Evolutionary conservation across 2,888 invertebrate species (phyloP), one percentile per base, ranked within the genome.

Genomic region (Plutella xylostella): DNA sequence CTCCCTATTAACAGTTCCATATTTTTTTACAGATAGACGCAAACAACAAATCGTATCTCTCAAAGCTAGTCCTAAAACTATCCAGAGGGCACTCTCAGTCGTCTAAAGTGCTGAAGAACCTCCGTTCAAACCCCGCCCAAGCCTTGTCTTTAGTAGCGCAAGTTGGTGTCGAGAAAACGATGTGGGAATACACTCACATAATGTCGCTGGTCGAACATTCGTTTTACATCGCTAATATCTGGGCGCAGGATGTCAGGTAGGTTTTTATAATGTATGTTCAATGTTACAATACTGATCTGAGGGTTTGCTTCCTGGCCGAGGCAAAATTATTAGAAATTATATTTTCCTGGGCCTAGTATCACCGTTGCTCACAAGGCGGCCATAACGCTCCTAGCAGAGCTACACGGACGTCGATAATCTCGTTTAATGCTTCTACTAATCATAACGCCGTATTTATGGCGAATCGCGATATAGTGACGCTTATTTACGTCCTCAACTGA

Each of bases 161-260:
- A 56, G 77, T 84, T 0, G 85, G 76, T 0, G 57, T 68, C 0
- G 77, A 80, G 57, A 85, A 85, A 48, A 74, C 75, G 0, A 78
- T 74, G 64, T 85, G 84, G 85, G 85, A 85, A 14, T 85, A 84
- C 33, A 83, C 82, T 0, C 60, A 65, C 7, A 57, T 84, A 0
- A 80, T 85, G 72, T 72, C 83, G 0, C 53, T 84, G 19, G 50
- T 85, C 33, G 80, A 83, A 43, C 83, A 80, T 59, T 83, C 84
- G 0, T 82, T 83, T 59, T 77, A 70, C 20, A 68, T 83, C 2
- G 76, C 82, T 50, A 76, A 76, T 2, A 74, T 83, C n/a, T 83
- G 85, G 76, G 76, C 65, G 47, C 61, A 58, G 18, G 83, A 82
- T 50, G 65, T 66, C 0, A 80, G 76, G 85, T 84, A 48, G 44